phyloP scores from a whole-genome alignment of 1,140 invertebrate species.

The Pseudomyrmex dendroicus region DNA sequence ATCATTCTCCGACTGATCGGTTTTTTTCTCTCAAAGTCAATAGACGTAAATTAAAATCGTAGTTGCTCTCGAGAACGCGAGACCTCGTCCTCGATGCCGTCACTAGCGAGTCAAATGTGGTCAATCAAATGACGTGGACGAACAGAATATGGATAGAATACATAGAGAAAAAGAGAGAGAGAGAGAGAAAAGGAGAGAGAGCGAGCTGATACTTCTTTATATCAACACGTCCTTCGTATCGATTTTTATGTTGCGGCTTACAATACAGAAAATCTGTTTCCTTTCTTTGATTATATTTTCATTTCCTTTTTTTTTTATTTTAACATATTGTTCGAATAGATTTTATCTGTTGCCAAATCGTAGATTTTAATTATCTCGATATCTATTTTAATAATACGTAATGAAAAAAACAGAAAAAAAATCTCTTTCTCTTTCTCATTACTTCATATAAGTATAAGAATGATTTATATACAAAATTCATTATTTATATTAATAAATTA shows the following conservation, averaged over 20 bases:
- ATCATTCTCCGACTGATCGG: neutral
- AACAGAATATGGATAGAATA: neutral
- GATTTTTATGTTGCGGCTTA: neutral
- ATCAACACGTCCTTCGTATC: neutral
- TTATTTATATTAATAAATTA: neutral
- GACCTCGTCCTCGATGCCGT: conserved; percentile 51
- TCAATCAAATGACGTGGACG: conserved; percentile 31
- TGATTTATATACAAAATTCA: neutral
- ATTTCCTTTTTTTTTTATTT: neutral
- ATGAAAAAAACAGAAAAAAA: neutral
- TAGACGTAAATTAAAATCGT: conserved; percentile 28
- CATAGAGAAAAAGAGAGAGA: neutral
- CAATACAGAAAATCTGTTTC: neutral
- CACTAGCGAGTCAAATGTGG: conserved; percentile 37
- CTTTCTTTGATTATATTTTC: neutral
- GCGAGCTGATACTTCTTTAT: neutral
- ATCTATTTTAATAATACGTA: neutral
- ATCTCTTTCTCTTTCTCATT: too few species aligned
- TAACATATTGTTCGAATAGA: neutral
- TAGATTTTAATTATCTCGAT: too few species aligned
- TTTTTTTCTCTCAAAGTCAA: neutral
- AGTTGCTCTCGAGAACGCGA: conserved; percentile 1
- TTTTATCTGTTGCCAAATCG: too few species aligned
- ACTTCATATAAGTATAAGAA: neutral
- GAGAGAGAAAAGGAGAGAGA: neutral